Evolutionary conservation across 2,888 invertebrate genomes (phyloP).

Genomic region (Parnassius mnemosyne): DNA sequence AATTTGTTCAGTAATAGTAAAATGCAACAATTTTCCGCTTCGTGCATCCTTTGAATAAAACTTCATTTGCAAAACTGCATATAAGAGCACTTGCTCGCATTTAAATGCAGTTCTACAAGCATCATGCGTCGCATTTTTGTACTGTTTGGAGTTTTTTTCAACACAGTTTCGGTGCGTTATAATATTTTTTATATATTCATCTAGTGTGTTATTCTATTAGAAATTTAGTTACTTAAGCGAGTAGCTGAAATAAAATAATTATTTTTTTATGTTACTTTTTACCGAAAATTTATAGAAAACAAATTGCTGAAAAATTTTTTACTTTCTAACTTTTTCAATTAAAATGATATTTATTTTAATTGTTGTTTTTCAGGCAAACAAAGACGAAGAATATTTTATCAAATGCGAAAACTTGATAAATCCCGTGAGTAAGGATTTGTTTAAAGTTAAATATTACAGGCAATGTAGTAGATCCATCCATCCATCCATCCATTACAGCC

Average conservation of each 20-base stretch:
- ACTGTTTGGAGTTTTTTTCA: constrained; percentile 6
- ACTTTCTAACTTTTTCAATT: too few relatives aligned
- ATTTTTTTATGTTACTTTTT: too few relatives aligned
- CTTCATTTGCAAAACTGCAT: constrained; percentile 18
- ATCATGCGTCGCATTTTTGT: constrained; percentile 8
- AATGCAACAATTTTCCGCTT: constrained; percentile 20
- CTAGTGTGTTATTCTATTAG: too few relatives aligned
- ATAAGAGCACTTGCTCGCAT: constrained; percentile 11
- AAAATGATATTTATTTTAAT: too few relatives aligned
- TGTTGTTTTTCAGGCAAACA: background rate
- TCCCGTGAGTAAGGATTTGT: background rate
- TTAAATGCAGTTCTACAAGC: constrained; percentile 10
- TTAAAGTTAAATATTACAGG: too few relatives aligned
- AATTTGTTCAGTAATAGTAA: background rate
- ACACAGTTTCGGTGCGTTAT: constrained; percentile 2
- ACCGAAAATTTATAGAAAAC: too few relatives aligned
- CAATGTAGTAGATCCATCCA: too few relatives aligned
- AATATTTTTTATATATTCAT: background rate
- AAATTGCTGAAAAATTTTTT: too few relatives aligned
- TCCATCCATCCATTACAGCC: too few relatives aligned
- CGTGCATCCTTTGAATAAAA: constrained; percentile 14
- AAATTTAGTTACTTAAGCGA: too few relatives aligned
- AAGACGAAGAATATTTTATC: background rate
- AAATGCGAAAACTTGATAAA: constrained; percentile 3
- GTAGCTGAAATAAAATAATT: too few relatives aligned